phyloP scores from a whole-genome alignment of 2,888 invertebrate genomes.

The Anthrax anthrax region DNA sequence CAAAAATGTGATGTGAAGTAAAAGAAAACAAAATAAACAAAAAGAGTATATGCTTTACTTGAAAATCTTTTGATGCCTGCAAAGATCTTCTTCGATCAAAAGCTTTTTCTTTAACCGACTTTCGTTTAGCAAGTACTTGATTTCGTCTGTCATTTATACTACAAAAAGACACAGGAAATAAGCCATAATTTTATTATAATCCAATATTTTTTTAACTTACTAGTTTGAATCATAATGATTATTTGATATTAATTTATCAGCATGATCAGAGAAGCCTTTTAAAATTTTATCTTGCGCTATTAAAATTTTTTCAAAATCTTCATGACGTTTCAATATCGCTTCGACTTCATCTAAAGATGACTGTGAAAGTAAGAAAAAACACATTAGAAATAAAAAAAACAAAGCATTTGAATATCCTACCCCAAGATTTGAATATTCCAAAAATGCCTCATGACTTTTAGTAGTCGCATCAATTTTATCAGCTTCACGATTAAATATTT shows the following conservation, averaged over 20 bases:
- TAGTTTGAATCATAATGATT: conserved; percentile 68
- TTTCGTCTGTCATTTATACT: conserved; percentile 58
- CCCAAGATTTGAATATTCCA: conserved; percentile 78
- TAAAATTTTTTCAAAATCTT: conserved; percentile 83
- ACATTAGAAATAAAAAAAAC: not conserved
- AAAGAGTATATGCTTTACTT: too few relatives aligned
- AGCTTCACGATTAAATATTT: conserved; percentile 87
- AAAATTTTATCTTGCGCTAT: conserved; percentile 87
- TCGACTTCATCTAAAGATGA: conserved; percentile 83
- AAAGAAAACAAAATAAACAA: too few relatives aligned
- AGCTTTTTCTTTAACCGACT: conserved; percentile 58
- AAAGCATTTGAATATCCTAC: conserved; percentile 37
- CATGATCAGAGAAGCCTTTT: conserved; percentile 66
- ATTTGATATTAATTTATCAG: conserved; percentile 62
- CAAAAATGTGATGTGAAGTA: too few relatives aligned
- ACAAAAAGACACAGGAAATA: not conserved
- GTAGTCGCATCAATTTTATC: conserved; percentile 94
- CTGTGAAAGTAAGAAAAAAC: conserved; percentile 31
- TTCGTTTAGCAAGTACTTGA: conserved; percentile 60
- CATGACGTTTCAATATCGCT: conserved; percentile 80
- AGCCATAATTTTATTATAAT: not conserved
- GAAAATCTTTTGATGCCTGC: conserved; percentile 74
- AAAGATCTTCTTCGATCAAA: conserved; percentile 60
- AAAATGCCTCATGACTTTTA: conserved; percentile 83
- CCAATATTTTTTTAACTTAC: conserved; percentile 37